These are phyloP conservation scores for Drosophila seclusa DNA, from an alignment of 2,888 invertebrate species.

Conservation along the genomic window DNA sequence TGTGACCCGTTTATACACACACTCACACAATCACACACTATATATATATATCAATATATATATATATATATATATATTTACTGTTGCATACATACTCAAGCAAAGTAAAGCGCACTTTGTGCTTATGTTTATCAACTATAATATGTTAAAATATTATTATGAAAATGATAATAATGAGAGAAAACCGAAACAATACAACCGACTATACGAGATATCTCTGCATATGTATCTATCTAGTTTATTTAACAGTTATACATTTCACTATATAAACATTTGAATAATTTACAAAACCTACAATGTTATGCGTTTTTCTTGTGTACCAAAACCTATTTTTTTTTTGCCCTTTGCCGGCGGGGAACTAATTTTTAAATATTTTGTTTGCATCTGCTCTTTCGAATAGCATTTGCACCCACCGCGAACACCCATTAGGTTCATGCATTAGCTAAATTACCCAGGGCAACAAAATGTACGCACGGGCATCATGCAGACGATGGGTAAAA, in stretches of 20 bases:
- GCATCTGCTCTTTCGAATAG: background rate
- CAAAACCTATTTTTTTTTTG: background rate
- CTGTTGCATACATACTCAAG: slow-evolving; percentile 60
- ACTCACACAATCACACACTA: slow-evolving; percentile 26
- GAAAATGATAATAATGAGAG: slow-evolving; percentile 18
- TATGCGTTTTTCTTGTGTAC: slow-evolving; percentile 18
- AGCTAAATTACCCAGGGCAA: background rate
- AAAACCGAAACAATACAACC: slow-evolving; percentile 32
- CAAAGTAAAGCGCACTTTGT: slow-evolving; percentile 39
- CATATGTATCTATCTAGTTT: slow-evolving; percentile 38
- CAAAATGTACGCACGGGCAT: background rate
- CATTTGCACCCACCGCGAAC: background rate
- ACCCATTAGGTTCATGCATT: background rate
- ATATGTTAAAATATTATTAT: slow-evolving; percentile 27
- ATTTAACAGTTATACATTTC: slow-evolving; percentile 55
- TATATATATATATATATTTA: background rate
- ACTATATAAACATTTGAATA: slow-evolving; percentile 48
- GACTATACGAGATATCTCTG: slow-evolving; percentile 27
- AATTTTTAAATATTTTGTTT: background rate
- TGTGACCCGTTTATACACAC: slow-evolving; percentile 15
- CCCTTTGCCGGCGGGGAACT: background rate
- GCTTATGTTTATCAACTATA: slow-evolving; percentile 38
- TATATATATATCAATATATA: slow-evolving; percentile 2
- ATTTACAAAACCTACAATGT: slow-evolving; percentile 41
- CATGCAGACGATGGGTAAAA: background rate